These are phyloP conservation scores for Meliscaeva auricollis DNA, from an alignment of 2,888 invertebrate species.

Conservation along the genomic window DNA sequence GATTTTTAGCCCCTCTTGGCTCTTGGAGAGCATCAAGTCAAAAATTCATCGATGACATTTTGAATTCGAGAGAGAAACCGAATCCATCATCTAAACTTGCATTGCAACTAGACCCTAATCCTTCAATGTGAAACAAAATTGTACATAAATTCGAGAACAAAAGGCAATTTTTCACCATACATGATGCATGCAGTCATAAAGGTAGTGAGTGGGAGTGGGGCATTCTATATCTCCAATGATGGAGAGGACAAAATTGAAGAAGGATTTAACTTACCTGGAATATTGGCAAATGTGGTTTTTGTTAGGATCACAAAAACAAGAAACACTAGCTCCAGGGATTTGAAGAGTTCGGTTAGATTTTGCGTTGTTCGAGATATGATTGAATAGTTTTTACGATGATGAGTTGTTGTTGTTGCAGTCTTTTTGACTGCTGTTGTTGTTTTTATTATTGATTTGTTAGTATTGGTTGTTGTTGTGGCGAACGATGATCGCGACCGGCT, in stretches of 20 bases:
- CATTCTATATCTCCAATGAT: too few species aligned
- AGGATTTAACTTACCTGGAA: conserved; percentile 81
- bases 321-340: conserved; percentile 80
- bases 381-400: conserved; percentile 64
- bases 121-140: neutral
- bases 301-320: conserved; percentile 81
- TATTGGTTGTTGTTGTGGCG: conserved; percentile 81
- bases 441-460: conserved; percentile 75
- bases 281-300: conserved; percentile 82
- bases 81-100: neutral
- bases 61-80: conserved; percentile 11
- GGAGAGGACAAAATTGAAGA: neutral
- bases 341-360: conserved; percentile 78
- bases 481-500: conserved; percentile 86
- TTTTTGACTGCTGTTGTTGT: conserved; percentile 39
- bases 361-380: conserved; percentile 76
- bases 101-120: too few species aligned
- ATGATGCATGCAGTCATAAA: too few species aligned
- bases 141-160: neutral
- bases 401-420: conserved; percentile 44
- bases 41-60: conserved; percentile 77
- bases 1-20: neutral
- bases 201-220: too few species aligned
- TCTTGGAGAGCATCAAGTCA: conserved; percentile 51
- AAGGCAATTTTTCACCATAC: conserved; percentile 3